phyloP scores from a whole-genome alignment of 2,888 invertebrate genomes.

The Troglohyphantes excavatus region DNA sequence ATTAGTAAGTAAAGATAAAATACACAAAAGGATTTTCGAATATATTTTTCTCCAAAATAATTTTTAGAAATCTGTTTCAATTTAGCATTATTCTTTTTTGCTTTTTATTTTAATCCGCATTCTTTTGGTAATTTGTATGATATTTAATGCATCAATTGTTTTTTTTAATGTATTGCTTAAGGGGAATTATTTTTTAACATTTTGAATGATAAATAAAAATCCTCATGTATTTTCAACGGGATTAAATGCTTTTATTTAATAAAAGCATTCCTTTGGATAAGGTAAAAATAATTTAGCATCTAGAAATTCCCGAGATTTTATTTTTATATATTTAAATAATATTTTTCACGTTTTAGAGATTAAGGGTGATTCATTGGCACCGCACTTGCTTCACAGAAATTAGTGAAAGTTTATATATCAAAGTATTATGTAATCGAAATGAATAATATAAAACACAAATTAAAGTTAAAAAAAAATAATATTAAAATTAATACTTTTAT shows the following conservation, averaged over 20 bases:
- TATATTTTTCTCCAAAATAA: too few relatives aligned
- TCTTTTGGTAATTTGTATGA: too few relatives aligned
- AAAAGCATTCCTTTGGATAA: not conserved
- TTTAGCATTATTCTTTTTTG: too few relatives aligned
- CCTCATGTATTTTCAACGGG: not conserved
- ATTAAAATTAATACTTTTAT: not conserved
- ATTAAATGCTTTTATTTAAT: not conserved
- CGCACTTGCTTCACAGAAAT: conserved; percentile 59
- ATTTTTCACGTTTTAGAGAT: not conserved
- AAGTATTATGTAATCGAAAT: not conserved
- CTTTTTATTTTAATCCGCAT: too few relatives aligned
- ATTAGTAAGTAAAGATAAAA: too few relatives aligned
- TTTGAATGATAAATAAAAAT: not conserved
- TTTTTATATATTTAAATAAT: not conserved
- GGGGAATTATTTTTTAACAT: not conserved
- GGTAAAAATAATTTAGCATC: not conserved
- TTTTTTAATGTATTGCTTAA: too few relatives aligned
- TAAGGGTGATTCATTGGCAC: not conserved
- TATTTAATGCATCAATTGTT: too few relatives aligned
- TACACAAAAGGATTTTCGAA: too few relatives aligned
- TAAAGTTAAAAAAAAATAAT: not conserved
- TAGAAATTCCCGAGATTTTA: not conserved
- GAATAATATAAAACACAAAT: not conserved
- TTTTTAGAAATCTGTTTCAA: too few relatives aligned
- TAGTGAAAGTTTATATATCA: not conserved